Evolutionary conservation across 2,113 vertebrate genomes (phyloP).

Genomic region (Poeciliopsis retropinna): DNA sequence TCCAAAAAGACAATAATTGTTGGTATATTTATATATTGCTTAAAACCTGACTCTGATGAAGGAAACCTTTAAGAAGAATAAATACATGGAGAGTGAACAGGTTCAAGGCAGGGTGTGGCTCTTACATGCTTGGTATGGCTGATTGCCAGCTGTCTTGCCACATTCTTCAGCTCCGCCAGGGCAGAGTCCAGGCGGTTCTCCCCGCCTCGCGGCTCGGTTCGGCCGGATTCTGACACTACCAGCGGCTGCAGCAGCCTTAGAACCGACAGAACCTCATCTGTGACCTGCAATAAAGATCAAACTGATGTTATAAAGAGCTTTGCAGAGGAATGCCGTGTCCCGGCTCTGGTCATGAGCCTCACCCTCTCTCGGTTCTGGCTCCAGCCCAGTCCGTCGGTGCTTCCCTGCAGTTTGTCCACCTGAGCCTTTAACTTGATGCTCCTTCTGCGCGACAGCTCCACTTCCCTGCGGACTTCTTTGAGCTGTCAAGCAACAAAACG

Average conservation of each 20-base stretch:
- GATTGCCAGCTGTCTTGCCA: constrained; percentile 73
- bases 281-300: constrained; percentile 61
- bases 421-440: constrained; percentile 80
- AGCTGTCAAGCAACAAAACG: constrained; percentile 59
- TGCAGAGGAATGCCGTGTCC: neutral
- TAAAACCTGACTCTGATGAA: neutral
- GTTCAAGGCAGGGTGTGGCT: neutral
- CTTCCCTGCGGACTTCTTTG: constrained; percentile 78
- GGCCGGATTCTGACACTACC: constrained; percentile 30
- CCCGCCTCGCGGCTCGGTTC: neutral
- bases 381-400: constrained; percentile 67
- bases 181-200: constrained; percentile 58
- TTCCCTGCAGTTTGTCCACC: constrained; percentile 80
- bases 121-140: constrained; percentile 67
- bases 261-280: constrained; percentile 76
- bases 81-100: neutral
- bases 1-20: neutral
- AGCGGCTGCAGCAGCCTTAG: constrained; percentile 75
- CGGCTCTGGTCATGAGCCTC: neutral
- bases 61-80: neutral
- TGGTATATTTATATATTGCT: neutral
- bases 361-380: constrained; percentile 75
- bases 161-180: constrained; percentile 68
- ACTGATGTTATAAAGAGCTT: rapidly evolving
- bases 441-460: constrained; percentile 74